Conservation (phyloP, 2,888 invertebrate genomes). For the Galerucella nymphaeae region DNA sequence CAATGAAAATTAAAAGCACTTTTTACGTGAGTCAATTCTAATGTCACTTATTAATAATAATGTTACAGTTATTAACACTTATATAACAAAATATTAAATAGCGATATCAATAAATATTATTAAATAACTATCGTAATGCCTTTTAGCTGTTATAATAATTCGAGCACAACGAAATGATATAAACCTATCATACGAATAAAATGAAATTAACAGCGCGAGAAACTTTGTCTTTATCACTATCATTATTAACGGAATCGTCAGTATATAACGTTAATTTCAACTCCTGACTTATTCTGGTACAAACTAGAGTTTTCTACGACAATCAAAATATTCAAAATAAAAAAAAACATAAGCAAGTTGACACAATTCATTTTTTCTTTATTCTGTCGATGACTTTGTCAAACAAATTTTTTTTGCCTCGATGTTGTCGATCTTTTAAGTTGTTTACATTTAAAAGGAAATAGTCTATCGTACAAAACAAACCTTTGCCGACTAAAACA, state of each 20-base stretch:
- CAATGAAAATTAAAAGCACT: too few species aligned
- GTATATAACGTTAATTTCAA: not conserved
- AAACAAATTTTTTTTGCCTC: not conserved
- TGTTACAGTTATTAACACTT: not conserved
- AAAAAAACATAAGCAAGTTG: too few species aligned
- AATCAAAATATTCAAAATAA: too few species aligned
- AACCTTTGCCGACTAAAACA: constrained; percentile 13
- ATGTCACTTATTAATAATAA: too few species aligned
- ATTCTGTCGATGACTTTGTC: not conserved
- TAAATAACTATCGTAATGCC: not conserved
- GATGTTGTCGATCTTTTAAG: not conserved
- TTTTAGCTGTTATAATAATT: not conserved
- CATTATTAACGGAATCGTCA: not conserved
- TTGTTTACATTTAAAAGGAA: constrained; percentile 1
- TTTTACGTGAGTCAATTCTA: too few species aligned
- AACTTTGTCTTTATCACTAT: not conserved
- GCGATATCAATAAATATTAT: constrained; percentile 9
- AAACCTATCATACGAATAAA: not conserved
- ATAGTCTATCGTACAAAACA: constrained; percentile 2
- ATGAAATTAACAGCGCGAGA: not conserved
- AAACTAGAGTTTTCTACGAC: too few species aligned
- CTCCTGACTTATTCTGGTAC: too few species aligned
- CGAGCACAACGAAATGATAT: not conserved
- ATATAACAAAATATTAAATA: not conserved
- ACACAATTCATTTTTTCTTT: too few species aligned